Conservation (phyloP, 64 coral and sea anemone genomes). For the Orbicella faveolata region DNA sequence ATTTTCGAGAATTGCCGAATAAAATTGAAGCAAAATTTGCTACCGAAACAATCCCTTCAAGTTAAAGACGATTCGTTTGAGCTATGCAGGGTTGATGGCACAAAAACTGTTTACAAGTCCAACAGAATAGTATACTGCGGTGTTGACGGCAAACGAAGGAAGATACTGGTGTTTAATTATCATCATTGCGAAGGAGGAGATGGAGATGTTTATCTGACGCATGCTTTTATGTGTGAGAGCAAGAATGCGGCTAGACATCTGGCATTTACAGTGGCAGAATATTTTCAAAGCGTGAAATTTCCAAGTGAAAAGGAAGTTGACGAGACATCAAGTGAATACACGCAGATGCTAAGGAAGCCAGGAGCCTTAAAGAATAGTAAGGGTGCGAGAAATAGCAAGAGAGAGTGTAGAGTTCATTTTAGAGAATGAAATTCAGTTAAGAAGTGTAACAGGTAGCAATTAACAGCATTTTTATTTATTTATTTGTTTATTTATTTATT, state of each 20-base stretch:
- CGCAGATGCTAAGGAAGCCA: neutral
- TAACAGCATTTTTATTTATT: no score
- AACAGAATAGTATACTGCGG: slow-evolving; percentile 69
- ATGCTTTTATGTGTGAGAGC: slow-evolving; percentile 56
- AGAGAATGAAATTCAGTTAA: no score
- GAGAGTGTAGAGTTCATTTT: neutral
- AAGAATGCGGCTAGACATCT: slow-evolving; percentile 44
- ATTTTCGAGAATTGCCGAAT: slow-evolving; percentile 55
- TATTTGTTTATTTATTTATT: no score
- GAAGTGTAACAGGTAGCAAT: no score
- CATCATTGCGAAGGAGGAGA: slow-evolving; percentile 39
- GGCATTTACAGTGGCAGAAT: slow-evolving; percentile 44
- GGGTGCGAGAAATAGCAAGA: neutral
- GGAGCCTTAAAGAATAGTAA: neutral
- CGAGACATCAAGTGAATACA: neutral
- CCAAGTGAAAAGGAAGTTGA: neutral
- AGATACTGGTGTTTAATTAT: slow-evolving; percentile 67
- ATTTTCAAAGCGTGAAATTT: slow-evolving; percentile 26
- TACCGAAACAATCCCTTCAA: slow-evolving; percentile 41
- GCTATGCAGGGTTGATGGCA: neutral
- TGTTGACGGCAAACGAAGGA: slow-evolving; percentile 55
- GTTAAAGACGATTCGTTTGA: slow-evolving; percentile 35
- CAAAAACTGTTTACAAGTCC: slow-evolving; percentile 25
- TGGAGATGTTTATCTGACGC: slow-evolving; percentile 51
- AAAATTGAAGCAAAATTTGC: slow-evolving; percentile 28